Conservation (phyloP, 2,797 vertebrate genomes). For the Acestrorhynchus altus region DNA sequence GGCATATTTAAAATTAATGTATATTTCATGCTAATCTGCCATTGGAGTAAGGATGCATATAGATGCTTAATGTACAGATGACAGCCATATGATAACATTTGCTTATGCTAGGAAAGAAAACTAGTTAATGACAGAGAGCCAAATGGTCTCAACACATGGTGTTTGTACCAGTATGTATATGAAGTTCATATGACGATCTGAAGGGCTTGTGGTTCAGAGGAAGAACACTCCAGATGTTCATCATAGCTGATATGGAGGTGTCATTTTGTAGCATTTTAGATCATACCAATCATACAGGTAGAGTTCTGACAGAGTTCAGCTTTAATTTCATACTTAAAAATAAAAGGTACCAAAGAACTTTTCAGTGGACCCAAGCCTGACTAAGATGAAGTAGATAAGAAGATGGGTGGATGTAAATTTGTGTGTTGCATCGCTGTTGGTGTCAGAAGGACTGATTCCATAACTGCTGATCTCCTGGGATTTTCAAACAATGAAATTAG, state of each 20-base stretch:
- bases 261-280: too few species aligned
- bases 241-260: not conserved
- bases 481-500: too few species aligned
- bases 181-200: not conserved
- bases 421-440: too few species aligned
- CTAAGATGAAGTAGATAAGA: too few species aligned
- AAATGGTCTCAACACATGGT: conserved; percentile 19
- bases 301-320: too few species aligned
- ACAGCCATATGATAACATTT: not conserved
- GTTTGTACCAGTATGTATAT: conserved; percentile 8
- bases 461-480: too few species aligned
- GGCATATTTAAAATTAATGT: not conserved
- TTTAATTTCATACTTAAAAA: too few species aligned
- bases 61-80: not conserved
- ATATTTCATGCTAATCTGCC: conserved; percentile 11
- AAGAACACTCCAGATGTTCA: not conserved
- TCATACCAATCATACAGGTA: too few species aligned
- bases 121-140: not conserved
- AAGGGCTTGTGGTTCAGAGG: not conserved
- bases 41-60: not conserved
- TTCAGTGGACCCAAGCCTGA: too few species aligned
- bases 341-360: not conserved
- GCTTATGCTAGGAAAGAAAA: not conserved
- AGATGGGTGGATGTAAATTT: too few species aligned
- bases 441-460: too few species aligned